phyloP scores from a whole-genome alignment of 2,113 vertebrate genomes.

The Lethenteron camtschaticum region DNA sequence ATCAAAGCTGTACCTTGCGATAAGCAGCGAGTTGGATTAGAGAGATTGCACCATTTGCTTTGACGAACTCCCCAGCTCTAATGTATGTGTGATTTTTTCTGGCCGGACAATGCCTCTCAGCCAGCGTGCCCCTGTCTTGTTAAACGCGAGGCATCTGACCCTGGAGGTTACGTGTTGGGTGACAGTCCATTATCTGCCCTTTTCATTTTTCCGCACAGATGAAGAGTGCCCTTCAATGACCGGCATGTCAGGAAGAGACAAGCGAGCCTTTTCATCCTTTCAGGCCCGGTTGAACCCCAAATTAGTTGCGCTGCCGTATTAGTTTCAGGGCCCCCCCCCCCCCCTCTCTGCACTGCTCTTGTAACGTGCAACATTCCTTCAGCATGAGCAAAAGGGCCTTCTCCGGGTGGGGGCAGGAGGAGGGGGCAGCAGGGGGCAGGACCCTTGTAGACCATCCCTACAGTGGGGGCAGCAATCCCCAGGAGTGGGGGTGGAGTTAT shows the following conservation, averaged over 20 bases:
- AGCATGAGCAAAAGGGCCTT: slow-evolving; percentile 1
- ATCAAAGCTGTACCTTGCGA: too few species aligned
- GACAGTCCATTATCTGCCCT: slow-evolving; percentile 5
- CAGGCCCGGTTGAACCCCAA: slow-evolving; percentile 1
- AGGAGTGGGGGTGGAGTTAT: too few species aligned
- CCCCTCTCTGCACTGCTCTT: background rate
- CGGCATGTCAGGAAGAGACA: slow-evolving; percentile 5
- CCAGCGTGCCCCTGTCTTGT: slow-evolving; percentile 5
- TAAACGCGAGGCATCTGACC: slow-evolving; percentile 5
- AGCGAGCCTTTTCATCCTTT: slow-evolving; percentile 4
- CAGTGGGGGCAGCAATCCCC: too few species aligned
- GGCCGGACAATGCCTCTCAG: slow-evolving; percentile 4
- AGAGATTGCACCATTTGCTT: too few species aligned
- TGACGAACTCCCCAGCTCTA: background rate
- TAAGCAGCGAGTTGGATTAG: too few species aligned
- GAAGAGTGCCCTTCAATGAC: slow-evolving; percentile 5
- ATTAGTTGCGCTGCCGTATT: slow-evolving; percentile 5
- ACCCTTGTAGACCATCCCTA: too few species aligned
- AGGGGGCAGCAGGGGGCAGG: too few species aligned
- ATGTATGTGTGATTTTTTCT: slow-evolving; percentile 6
- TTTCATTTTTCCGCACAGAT: slow-evolving; percentile 3
- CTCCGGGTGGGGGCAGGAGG: background rate
- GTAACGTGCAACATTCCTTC: slow-evolving; percentile 5
- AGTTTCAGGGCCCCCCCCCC: background rate
- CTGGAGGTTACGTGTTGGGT: slow-evolving; percentile 4